These are phyloP conservation scores for Piprites chloris DNA, from an alignment of 2,113 vertebrate genomes.

Conservation along the genomic window DNA sequence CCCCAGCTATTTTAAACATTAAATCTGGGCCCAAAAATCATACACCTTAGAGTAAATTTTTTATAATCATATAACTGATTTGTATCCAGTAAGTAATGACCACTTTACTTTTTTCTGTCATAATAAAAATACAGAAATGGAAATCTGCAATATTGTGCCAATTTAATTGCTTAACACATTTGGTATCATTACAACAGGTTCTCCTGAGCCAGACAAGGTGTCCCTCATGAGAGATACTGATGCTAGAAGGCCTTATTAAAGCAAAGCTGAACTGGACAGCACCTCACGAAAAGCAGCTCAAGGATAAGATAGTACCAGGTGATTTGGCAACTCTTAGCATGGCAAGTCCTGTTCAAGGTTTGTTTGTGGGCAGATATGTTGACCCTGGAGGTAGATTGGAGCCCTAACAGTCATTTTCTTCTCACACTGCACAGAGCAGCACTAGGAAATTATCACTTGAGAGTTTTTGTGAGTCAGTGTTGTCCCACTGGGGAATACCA, in stretches of 20 bases:
- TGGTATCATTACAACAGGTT: not conserved
- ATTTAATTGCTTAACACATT: not conserved
- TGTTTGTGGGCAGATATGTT: not conserved
- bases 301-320: not conserved
- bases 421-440: not conserved
- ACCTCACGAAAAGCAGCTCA: not conserved
- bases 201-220: not conserved
- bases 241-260: not conserved
- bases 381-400: not conserved
- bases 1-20: not conserved
- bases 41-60: not conserved
- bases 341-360: not conserved
- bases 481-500: not conserved
- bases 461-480: not conserved
- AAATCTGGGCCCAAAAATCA: not conserved
- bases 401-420: not conserved
- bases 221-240: not conserved
- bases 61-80: not conserved
- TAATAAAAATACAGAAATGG: not conserved
- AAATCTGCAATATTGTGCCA: not conserved
- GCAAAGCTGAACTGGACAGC: not conserved
- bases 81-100: not conserved
- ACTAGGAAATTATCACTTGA: not conserved
- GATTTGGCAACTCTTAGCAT: not conserved
- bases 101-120: not conserved